phyloP scores from a whole-genome alignment of 1,140 invertebrate species.

The Drosophila kurseongensis region DNA sequence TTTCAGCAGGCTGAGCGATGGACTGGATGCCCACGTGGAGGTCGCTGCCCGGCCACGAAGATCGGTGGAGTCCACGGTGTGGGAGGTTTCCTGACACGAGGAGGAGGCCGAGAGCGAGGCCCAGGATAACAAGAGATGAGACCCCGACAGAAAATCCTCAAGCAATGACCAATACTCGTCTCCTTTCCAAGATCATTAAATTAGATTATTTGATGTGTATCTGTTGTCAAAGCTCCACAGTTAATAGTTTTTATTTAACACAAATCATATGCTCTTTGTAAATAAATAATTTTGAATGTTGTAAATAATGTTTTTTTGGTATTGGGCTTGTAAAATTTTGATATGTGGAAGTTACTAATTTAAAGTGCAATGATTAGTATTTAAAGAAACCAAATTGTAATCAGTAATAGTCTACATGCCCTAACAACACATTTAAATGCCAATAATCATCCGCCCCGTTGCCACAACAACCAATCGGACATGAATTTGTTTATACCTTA shows the following conservation, averaged over 20 bases:
- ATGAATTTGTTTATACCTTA: conserved; percentile 1
- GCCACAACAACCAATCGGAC: conserved; percentile 20
- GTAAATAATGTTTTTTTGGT: not conserved
- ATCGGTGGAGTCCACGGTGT: conserved; percentile 80
- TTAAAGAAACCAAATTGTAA: no score
- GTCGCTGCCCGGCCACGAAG: conserved; percentile 85
- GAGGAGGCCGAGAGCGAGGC: conserved; percentile 64
- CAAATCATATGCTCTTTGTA: conserved; percentile 22
- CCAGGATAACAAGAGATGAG: conserved; percentile 40
- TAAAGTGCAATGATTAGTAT: no score
- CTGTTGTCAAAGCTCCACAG: conserved; percentile 18
- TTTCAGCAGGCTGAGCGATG: conserved; percentile 90
- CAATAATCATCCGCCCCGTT: conserved; percentile 9
- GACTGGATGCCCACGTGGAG: conserved; percentile 90
- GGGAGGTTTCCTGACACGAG: conserved; percentile 84
- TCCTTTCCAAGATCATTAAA: conserved; percentile 1
- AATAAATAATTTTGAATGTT: conserved; percentile 52
- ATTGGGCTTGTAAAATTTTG: no score
- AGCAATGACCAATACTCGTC: not conserved
- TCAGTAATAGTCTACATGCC: no score
- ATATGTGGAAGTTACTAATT: no score
- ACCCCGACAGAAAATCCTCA: not conserved
- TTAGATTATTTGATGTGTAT: conserved; percentile 13
- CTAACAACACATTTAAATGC: not conserved
- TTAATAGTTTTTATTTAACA: conserved; percentile 8